These are phyloP conservation scores for Columba guinea DNA, from an alignment of 2,797 vertebrate genomes.

Conservation along the genomic window DNA sequence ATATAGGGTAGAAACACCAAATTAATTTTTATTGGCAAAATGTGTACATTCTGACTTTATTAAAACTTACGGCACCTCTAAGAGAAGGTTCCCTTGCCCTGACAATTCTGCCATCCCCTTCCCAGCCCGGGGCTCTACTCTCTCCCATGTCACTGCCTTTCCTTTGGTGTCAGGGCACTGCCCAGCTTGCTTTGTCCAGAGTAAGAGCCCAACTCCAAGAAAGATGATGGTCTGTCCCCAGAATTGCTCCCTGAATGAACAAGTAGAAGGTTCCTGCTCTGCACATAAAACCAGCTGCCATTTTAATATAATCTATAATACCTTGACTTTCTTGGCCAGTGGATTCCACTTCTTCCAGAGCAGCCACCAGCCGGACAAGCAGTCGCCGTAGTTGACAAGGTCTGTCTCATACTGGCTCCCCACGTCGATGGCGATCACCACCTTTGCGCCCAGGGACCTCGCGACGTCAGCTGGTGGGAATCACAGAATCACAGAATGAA, in stretches of 20 bases:
- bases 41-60: neutral
- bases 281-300: neutral
- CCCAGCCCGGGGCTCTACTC: neutral
- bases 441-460: constrained; percentile 91
- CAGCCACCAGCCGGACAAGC: constrained; percentile 94
- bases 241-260: neutral
- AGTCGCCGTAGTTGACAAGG: constrained; percentile 93
- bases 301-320: constrained; percentile 3
- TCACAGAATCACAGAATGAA: no score
- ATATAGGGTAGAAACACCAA: neutral
- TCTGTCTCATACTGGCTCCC: constrained; percentile 90
- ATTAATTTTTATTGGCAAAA: neutral
- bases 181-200: neutral
- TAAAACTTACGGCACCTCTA: neutral
- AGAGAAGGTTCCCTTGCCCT: neutral
- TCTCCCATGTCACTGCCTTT: neutral
- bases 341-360: constrained; percentile 96
- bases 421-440: constrained; percentile 92
- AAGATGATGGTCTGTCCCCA: rapidly evolving
- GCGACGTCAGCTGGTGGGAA: constrained; percentile 86
- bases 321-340: constrained; percentile 89
- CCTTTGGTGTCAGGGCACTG: neutral
- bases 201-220: neutral
- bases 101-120: neutral
- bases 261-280: neutral